Conservation (phyloP, 2,797 vertebrate species). For the Chelonia mydas region DNA sequence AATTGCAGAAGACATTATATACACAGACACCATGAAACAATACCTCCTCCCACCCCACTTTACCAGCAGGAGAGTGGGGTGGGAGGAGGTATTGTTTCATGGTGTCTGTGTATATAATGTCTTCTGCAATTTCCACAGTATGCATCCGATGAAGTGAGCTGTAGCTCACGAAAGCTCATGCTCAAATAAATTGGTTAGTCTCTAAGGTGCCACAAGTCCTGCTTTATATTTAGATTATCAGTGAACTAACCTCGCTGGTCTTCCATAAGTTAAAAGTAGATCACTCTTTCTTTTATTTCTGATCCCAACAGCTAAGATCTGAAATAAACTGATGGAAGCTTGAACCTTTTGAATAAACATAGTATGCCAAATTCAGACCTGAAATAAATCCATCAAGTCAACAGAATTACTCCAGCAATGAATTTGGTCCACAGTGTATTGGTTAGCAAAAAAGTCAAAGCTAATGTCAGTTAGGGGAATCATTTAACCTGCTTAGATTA, state of each 20-base stretch:
- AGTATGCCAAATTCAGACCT: background rate
- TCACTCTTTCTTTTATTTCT: background rate
- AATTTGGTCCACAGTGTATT: background rate
- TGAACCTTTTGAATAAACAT: background rate
- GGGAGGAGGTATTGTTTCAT: too few relatives aligned
- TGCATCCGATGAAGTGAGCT: too few relatives aligned
- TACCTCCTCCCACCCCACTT: too few relatives aligned
- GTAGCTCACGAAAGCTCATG: too few relatives aligned
- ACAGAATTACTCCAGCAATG: background rate
- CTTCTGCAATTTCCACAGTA: too few relatives aligned
- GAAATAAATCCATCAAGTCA: background rate
- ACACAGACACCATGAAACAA: too few relatives aligned
- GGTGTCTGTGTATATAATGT: too few relatives aligned
- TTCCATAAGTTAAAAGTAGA: background rate
- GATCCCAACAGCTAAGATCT: background rate
- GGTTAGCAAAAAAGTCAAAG: background rate
- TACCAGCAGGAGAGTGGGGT: too few relatives aligned
- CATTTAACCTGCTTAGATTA: fast-evolving
- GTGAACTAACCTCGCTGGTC: background rate
- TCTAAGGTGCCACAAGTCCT: too few relatives aligned
- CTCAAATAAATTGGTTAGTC: too few relatives aligned
- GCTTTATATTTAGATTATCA: background rate
- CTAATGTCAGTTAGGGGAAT: background rate
- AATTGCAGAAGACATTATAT: too few relatives aligned
- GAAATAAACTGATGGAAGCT: background rate